Conservation (phyloP, 2,888 invertebrate species). For the Eudemis profundana region DNA sequence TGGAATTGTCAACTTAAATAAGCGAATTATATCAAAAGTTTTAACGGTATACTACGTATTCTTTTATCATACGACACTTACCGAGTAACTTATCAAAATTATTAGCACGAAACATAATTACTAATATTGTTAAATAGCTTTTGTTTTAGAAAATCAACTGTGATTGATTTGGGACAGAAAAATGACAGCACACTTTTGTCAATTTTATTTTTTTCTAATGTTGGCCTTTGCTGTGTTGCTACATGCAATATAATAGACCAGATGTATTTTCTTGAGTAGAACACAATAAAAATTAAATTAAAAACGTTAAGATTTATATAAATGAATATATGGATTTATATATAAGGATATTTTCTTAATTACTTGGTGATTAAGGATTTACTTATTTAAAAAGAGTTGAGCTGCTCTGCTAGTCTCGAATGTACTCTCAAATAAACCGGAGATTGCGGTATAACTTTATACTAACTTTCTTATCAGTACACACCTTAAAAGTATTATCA, state of each 20-base stretch:
- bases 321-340: too few species aligned
- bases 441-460: too few species aligned
- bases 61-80: conserved; percentile 61
- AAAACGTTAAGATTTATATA: too few species aligned
- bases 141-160: conserved; percentile 77
- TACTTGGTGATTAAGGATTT: too few species aligned
- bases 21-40: conserved; percentile 5
- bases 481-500: conserved; percentile 30
- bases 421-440: too few species aligned
- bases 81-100: conserved; percentile 89
- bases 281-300: background rate
- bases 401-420: too few species aligned
- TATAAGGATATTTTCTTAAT: too few species aligned
- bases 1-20: conserved; percentile 31
- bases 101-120: conserved; percentile 86
- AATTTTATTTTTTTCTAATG: conserved; percentile 64
- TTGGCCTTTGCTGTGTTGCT: conserved; percentile 53
- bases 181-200: conserved; percentile 81
- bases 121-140: conserved; percentile 60
- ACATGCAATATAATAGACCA: background rate
- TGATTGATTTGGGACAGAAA: conserved; percentile 73
- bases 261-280: conserved; percentile 19
- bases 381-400: too few species aligned
- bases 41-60: background rate
- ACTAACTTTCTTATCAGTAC: conserved; percentile 33